phyloP scores from a whole-genome alignment of 2,888 invertebrate species.

The Melieria omissa region DNA sequence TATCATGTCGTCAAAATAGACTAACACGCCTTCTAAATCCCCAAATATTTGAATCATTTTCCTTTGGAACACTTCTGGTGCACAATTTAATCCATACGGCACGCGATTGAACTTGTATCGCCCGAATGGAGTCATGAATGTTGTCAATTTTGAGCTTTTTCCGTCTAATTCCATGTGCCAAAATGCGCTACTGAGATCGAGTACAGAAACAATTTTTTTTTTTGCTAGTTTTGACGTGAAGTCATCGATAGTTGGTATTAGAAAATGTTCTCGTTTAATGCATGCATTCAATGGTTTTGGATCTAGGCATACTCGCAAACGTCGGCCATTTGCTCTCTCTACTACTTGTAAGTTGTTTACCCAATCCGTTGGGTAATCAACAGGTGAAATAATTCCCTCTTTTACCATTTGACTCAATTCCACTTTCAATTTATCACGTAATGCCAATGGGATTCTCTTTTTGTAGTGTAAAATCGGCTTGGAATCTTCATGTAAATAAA shows the following conservation, averaged over 20 bases:
- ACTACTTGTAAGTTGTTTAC: constrained; percentile 39
- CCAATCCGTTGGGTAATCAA: constrained; percentile 39
- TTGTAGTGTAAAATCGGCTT: constrained; percentile 39
- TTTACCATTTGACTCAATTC: constrained; percentile 33
- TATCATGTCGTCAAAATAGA: constrained; percentile 55
- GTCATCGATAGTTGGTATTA: constrained; percentile 45
- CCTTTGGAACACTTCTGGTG: constrained; percentile 55
- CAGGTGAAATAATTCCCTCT: constrained; percentile 32
- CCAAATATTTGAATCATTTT: constrained; percentile 52
- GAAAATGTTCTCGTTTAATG: constrained; percentile 34
- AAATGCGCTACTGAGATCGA: constrained; percentile 33
- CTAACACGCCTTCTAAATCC: constrained; percentile 53
- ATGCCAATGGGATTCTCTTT: constrained; percentile 34
- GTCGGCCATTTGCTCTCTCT: constrained; percentile 30
- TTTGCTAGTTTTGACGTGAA: constrained; percentile 20
- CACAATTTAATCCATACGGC: constrained; percentile 54
- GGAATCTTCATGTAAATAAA: constrained; percentile 40
- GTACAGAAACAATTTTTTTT: too few relatives aligned
- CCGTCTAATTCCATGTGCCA: constrained; percentile 36
- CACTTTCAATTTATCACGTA: constrained; percentile 31
- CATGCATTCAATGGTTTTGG: constrained; percentile 33
- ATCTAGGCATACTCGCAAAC: constrained; percentile 28
- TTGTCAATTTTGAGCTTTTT: constrained; percentile 37
- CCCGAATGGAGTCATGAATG: constrained; percentile 41
- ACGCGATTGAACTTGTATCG: constrained; percentile 52